These are phyloP conservation scores for Oryzias curvinotus DNA, from an alignment of 2,113 vertebrate genomes.

Conservation along the genomic window DNA sequence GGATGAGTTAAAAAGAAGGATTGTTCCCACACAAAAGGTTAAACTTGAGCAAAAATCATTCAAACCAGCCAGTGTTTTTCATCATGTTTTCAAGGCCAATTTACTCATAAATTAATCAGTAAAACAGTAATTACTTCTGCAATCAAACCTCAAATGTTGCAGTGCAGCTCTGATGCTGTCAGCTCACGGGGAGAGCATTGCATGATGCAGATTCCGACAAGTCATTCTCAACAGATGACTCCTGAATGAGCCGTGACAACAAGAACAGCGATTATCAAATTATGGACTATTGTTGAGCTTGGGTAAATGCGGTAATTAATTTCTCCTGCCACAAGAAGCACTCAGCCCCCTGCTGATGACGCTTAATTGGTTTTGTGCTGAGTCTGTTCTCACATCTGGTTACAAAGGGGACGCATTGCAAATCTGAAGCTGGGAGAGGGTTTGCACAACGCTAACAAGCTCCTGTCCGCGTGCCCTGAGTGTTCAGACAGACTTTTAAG, in stretches of 20 bases:
- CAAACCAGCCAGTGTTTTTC: slow-evolving; percentile 40
- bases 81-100: slow-evolving; percentile 38
- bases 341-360: slow-evolving; percentile 35
- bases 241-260: slow-evolving; percentile 48
- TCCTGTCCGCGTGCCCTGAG: slow-evolving; percentile 8
- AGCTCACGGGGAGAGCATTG: slow-evolving; percentile 43
- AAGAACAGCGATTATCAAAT: slow-evolving; percentile 39
- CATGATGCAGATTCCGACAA: slow-evolving; percentile 49
- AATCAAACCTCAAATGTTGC: slow-evolving; percentile 44
- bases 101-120: slow-evolving; percentile 50
- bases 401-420: slow-evolving; percentile 41
- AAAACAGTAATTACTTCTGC: slow-evolving; percentile 50
- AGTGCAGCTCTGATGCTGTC: slow-evolving; percentile 34
- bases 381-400: slow-evolving; percentile 42
- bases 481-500: slow-evolving; percentile 24
- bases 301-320: slow-evolving; percentile 52
- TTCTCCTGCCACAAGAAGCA: slow-evolving; percentile 36
- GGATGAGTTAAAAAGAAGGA: slow-evolving; percentile 11
- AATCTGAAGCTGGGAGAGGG: slow-evolving; percentile 35
- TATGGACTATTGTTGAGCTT: slow-evolving; percentile 52
- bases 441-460: slow-evolving; percentile 28
- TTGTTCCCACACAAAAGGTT: slow-evolving; percentile 46
- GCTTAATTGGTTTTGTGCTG: slow-evolving; percentile 41
- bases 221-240: slow-evolving; percentile 44
- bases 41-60: slow-evolving; percentile 40